Percentiles rank a stretch among this genome's conserved stretches.
Conservation (phyloP, 2,113 vertebrate genomes). For the Ceyx margarethae region DNA sequence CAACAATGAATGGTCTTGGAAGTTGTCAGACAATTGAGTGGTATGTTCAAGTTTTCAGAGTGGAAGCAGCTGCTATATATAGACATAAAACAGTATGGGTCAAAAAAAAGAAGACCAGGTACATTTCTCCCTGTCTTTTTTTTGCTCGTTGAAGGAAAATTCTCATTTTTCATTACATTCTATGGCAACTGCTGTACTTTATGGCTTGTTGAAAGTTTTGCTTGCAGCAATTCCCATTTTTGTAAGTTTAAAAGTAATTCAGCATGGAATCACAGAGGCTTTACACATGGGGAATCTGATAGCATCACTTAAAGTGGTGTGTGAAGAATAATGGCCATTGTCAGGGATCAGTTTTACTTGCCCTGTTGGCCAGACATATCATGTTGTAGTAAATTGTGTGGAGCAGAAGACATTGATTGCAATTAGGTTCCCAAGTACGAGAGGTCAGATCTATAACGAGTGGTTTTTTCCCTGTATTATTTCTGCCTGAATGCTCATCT, state of each 20-base stretch:
- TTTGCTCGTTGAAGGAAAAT: neutral
- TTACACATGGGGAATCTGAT: neutral
- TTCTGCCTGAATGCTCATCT: slow-evolving; percentile 26
- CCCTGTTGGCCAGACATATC: slow-evolving; percentile 7
- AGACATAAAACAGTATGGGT: neutral
- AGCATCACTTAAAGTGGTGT: neutral
- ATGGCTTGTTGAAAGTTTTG: neutral
- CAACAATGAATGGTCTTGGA: neutral
- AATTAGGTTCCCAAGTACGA: slow-evolving; percentile 39
- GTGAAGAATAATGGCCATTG: neutral
- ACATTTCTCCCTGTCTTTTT: neutral
- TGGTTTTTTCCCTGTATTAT: neutral
- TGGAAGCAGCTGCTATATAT: neutral
- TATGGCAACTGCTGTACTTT: neutral
- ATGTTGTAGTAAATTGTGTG: slow-evolving; percentile 61
- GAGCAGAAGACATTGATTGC: slow-evolving; percentile 57
- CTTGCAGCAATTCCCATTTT: neutral
- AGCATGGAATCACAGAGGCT: neutral
- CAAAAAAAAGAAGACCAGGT: neutral
- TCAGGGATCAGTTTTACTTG: slow-evolving; percentile 8
- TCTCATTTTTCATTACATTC: neutral
- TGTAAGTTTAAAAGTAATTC: neutral
- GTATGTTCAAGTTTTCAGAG: neutral
- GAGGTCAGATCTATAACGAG: slow-evolving; percentile 46
- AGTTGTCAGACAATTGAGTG: neutral